These are phyloP conservation scores for Amiota minor DNA, from an alignment of 2,888 invertebrate species.

Conservation along the genomic window DNA sequence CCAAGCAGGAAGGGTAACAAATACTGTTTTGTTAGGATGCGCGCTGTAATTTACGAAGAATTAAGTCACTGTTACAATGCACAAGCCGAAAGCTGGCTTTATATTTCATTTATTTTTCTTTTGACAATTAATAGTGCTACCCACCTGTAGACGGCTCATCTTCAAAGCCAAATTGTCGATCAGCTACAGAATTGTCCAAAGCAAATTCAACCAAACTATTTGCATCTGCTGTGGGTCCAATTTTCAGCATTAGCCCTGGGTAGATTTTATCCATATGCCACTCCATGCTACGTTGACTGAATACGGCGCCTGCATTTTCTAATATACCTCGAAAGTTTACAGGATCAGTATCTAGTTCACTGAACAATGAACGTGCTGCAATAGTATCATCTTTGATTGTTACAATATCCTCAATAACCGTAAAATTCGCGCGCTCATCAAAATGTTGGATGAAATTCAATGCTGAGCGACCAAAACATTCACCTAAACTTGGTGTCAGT, in stretches of 20 bases:
- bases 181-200: slow-evolving; percentile 76
- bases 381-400: slow-evolving; percentile 79
- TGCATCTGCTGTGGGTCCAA: slow-evolving; percentile 81
- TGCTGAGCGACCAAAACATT: slow-evolving; percentile 83
- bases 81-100: slow-evolving; percentile 38
- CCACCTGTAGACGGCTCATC: slow-evolving; percentile 70
- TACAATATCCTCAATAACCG: slow-evolving; percentile 79
- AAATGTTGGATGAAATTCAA: slow-evolving; percentile 79
- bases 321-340: slow-evolving; percentile 82
- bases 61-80: too few species aligned
- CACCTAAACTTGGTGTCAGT: slow-evolving; percentile 75
- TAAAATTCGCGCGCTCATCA: slow-evolving; percentile 80
- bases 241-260: slow-evolving; percentile 83
- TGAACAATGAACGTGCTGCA: slow-evolving; percentile 79
- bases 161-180: slow-evolving; percentile 74
- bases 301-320: slow-evolving; percentile 80
- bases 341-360: slow-evolving; percentile 83
- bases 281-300: slow-evolving; percentile 81
- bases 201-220: slow-evolving; percentile 85
- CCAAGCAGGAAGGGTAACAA: slow-evolving; percentile 86
- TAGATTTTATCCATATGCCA: slow-evolving; percentile 84
- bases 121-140: slow-evolving; percentile 16
- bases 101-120: background rate
- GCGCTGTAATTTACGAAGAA: slow-evolving; percentile 76
- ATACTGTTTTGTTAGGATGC: slow-evolving; percentile 81